Base-by-base conservation (phyloP, 2,113 vertebrate species). In the Rousettus leschenaultii region DNA sequence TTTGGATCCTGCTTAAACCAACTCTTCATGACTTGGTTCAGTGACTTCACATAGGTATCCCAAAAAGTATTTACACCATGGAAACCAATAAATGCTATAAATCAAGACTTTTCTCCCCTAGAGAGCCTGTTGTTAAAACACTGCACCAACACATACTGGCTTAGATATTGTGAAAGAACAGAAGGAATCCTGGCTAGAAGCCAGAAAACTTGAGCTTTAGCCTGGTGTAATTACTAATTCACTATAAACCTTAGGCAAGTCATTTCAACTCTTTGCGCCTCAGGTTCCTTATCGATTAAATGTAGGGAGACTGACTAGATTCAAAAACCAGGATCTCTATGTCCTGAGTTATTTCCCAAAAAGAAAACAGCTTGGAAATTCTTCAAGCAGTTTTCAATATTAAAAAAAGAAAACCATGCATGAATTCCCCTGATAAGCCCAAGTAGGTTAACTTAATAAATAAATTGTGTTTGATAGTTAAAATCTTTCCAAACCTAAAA, bases 391-490 rank as follows among this genome's bases (percentile, higher is more conserved):
- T 70, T 91, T 77, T 75, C 40, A 38, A 28, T 77, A 71, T 38
- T 77, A 43, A 74, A 38, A 38, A 59, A 92, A 35, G 19, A 61
- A 70, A 83, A 63, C 4, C 35, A 71, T 6, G 1, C 16, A 10
- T 73, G 48, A 73, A 59, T 57, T 51, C 48, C 33, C 26, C 22
- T n/a, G 30, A 33, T n/a, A 89, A 80, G n/a, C n/a, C 24, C 79
- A 51, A 63, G 68, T 9, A 86, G 59, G 14, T 95, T 96, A 89
- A 75, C 19, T 57, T 68, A 71, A 84, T 51, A 68, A 74, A 18
- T 53, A 63, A 59, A 65, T 51, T 14, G 40, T 82, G 74, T 82
- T 61, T 86, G 30, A 51, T n/a, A 2, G 28, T 75, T 51, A 70
- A 89, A 53, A 63, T 90, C 40, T 68, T 82, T 55, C 65, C 53